phyloP scores from a whole-genome alignment of 2,797 vertebrate genomes.

The Aselliscus stoliczkanus region DNA sequence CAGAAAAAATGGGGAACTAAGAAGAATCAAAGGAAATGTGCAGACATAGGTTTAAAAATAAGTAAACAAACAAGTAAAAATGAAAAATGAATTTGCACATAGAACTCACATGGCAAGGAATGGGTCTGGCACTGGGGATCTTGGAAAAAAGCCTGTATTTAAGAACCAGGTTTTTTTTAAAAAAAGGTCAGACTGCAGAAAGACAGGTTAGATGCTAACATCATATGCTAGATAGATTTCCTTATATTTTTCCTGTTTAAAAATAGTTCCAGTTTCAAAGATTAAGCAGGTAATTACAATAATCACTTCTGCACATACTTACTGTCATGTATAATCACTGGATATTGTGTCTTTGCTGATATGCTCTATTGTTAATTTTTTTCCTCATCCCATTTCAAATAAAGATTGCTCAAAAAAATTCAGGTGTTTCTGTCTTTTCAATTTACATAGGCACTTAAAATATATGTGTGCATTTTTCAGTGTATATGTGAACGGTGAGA shows the following conservation, averaged over 20 bases:
- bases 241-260: not conserved
- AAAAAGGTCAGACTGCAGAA: not conserved
- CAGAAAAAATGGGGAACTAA: not conserved
- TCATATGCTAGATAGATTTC: not conserved
- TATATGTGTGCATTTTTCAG: not conserved
- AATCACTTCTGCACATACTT: not conserved
- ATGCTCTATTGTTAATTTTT: not conserved
- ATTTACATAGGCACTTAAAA: not conserved
- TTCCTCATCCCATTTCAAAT: not conserved
- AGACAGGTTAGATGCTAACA: not conserved
- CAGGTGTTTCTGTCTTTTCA: not conserved
- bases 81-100: not conserved
- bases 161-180: not conserved
- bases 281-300: not conserved
- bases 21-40: not conserved
- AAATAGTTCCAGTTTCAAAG: not conserved
- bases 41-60: not conserved
- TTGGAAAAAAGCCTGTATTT: not conserved
- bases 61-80: not conserved
- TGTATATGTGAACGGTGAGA: not conserved
- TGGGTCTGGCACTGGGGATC: not conserved
- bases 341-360: not conserved
- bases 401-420: not conserved
- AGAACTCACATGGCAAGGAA: not conserved
- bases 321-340: not conserved